Conservation (phyloP, 2,888 invertebrate species). For the Agrotis clavis region DNA sequence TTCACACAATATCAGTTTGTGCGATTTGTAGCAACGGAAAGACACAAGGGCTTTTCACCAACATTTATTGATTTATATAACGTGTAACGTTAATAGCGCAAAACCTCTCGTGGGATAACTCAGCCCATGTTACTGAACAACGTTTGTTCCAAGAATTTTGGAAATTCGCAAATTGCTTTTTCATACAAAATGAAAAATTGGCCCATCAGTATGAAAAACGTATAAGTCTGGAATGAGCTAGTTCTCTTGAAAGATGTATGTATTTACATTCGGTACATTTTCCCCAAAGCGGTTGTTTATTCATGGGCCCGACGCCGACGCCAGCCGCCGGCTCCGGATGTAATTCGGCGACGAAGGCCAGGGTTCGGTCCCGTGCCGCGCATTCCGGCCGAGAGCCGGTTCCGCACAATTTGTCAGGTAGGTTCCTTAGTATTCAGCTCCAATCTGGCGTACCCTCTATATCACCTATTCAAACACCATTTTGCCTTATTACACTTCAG, state of each 20-base stretch:
- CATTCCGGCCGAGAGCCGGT: constrained; percentile 30
- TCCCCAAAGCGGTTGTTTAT: constrained; percentile 53
- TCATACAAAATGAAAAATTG: no score
- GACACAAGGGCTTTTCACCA: not conserved
- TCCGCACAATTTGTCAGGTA: constrained; percentile 43
- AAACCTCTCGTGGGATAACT: no score
- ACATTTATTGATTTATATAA: no score
- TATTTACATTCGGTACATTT: constrained; percentile 43
- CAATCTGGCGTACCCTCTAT: constrained; percentile 30
- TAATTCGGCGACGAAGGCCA: constrained; percentile 59
- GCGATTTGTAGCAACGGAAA: not conserved
- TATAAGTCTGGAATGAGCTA: constrained; percentile 14
- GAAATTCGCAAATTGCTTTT: no score
- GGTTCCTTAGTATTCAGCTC: constrained; percentile 51
- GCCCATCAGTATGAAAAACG: no score
- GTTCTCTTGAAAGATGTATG: constrained; percentile 16
- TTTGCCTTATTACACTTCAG: constrained; percentile 33
- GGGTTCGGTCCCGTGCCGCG: constrained; percentile 49
- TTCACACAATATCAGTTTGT: not conserved
- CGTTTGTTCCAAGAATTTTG: no score
- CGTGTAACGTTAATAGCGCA: no score
- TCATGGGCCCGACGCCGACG: constrained; percentile 35
- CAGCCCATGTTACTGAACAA: no score
- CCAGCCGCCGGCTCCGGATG: constrained; percentile 51
- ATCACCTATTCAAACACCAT: constrained; percentile 40